These are phyloP conservation scores for Crepidodera aurea DNA, from an alignment of 2,888 invertebrate species.

Conservation along the genomic window DNA sequence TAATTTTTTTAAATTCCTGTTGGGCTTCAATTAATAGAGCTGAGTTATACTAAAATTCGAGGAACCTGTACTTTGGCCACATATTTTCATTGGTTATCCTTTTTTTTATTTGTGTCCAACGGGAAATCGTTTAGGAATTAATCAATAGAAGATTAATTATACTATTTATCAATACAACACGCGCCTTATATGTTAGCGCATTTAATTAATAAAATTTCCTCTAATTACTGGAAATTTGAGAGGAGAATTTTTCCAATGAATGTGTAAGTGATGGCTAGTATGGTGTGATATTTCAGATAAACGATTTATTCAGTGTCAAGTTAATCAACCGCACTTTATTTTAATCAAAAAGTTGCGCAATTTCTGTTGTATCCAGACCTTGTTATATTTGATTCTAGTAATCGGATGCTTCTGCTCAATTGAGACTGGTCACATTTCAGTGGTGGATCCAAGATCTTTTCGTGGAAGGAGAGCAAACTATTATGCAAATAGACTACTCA, in stretches of 20 bases:
- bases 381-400: slow-evolving; percentile 22
- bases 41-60: too few relatives aligned
- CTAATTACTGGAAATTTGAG: slow-evolving; percentile 18
- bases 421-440: background rate
- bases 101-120: background rate
- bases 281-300: slow-evolving; percentile 28
- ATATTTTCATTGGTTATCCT: too few relatives aligned
- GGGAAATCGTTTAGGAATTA: background rate
- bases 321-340: slow-evolving; percentile 30
- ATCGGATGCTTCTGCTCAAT: slow-evolving; percentile 26
- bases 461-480: too few relatives aligned
- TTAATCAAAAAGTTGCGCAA: slow-evolving; percentile 27
- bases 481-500: too few relatives aligned
- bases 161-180: slow-evolving; percentile 4
- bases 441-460: too few relatives aligned
- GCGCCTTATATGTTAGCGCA: slow-evolving; percentile 14
- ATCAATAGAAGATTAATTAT: slow-evolving; percentile 2
- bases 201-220: slow-evolving; percentile 22
- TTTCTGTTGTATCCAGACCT: slow-evolving; percentile 22
- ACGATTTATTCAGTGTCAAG: slow-evolving; percentile 32
- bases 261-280: slow-evolving; percentile 24
- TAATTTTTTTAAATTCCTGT: too few relatives aligned
- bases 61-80: too few relatives aligned
- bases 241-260: slow-evolving; percentile 18
- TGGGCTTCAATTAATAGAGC: too few relatives aligned